Evolutionary conservation across 2,797 vertebrate species (phyloP).

Genomic region (Pseudomugil gertrudae): DNA sequence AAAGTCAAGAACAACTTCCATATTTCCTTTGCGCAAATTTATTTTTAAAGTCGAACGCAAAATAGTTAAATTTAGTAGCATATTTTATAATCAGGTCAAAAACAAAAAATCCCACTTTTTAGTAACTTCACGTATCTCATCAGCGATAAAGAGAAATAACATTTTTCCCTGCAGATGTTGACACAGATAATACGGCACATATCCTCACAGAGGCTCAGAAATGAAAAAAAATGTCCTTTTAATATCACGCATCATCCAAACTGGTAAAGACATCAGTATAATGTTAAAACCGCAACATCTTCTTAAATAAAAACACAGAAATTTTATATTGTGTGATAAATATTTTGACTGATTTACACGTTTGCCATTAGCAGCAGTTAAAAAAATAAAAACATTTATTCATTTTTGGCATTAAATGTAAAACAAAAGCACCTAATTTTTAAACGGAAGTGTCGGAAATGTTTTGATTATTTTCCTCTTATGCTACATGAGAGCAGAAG

Average conservation of each 20-base stretch:
- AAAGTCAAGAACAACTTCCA: not conserved
- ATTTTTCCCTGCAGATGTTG: too few species aligned
- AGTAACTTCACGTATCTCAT: not conserved
- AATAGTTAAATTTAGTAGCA: not conserved
- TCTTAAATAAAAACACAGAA: slow-evolving; percentile 3
- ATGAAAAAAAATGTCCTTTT: not conserved
- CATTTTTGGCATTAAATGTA: not conserved
- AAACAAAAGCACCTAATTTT: not conserved
- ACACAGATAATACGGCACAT: not conserved
- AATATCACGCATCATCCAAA: not conserved
- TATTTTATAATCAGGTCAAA: too few species aligned
- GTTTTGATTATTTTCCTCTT: not conserved
- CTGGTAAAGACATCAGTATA: slow-evolving; percentile 8
- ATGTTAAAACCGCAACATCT: not conserved
- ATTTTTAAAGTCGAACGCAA: not conserved
- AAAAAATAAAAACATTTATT: not conserved
- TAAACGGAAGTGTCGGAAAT: not conserved
- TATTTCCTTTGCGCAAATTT: not conserved
- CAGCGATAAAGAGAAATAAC: not conserved
- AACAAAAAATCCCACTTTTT: too few species aligned
- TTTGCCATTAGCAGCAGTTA: not conserved
- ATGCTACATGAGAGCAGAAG: not conserved
- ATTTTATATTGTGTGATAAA: not conserved
- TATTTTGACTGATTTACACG: not conserved
- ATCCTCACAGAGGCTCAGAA: not conserved